These are phyloP conservation scores for Synchiropus splendidus DNA, from an alignment of 2,113 vertebrate species.

Conservation along the genomic window DNA sequence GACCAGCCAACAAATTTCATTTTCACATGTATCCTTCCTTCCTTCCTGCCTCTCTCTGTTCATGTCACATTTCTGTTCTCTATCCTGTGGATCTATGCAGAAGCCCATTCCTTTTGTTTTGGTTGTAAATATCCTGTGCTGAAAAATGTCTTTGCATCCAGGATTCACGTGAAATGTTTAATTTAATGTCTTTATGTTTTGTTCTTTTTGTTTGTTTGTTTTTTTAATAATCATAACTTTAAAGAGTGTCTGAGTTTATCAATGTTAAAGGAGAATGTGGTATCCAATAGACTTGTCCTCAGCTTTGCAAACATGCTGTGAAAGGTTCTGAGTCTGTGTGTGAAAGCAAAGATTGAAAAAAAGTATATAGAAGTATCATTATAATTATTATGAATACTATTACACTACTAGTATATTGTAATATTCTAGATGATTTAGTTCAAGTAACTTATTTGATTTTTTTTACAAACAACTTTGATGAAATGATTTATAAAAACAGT, in stretches of 20 bases:
- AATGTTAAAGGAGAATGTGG: constrained; percentile 56
- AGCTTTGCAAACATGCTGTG: constrained; percentile 55
- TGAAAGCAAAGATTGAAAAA: constrained; percentile 51
- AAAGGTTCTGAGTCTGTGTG: constrained; percentile 57
- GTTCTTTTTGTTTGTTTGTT: constrained; percentile 29
- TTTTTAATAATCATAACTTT: constrained; percentile 33
- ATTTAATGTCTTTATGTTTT: constrained; percentile 50
- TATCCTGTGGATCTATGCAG: constrained; percentile 77
- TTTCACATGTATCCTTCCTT: constrained; percentile 35
- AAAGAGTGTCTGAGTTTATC: constrained; percentile 53
- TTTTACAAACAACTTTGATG: constrained; percentile 79
- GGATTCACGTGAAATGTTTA: constrained; percentile 44
- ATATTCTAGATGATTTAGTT: constrained; percentile 79
- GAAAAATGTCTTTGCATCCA: constrained; percentile 50
- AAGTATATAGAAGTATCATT: constrained; percentile 71
- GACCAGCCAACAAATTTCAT: constrained; percentile 38
- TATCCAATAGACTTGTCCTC: constrained; percentile 58
- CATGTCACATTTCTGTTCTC: constrained; percentile 43
- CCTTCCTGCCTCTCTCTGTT: constrained; percentile 40
- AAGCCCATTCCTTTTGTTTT: constrained; percentile 62
- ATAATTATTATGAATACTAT: constrained; percentile 67
- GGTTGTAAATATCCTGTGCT: constrained; percentile 69
- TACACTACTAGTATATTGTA: constrained; percentile 77
- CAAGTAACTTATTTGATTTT: constrained; percentile 75
- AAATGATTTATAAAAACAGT: constrained; percentile 77